A percentile compares a stretch with the other conserved stretches of the same genome.
Evolutionary conservation across 2,113 vertebrate genomes (phyloP).

Genomic region (Erpornis zantholeuca): DNA sequence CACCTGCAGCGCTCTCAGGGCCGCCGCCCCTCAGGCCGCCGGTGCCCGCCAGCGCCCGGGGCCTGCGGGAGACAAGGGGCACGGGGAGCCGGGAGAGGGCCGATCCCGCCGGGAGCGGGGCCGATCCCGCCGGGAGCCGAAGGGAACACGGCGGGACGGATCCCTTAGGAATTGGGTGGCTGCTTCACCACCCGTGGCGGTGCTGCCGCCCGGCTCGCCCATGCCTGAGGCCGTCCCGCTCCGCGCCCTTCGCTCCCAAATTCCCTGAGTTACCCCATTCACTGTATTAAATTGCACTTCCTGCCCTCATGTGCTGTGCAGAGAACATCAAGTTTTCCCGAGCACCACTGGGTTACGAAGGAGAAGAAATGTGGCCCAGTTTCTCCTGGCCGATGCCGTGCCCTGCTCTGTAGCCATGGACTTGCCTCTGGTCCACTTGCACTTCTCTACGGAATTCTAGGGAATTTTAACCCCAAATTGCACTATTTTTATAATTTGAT

Average conservation of each 20-base stretch:
- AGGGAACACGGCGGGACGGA: fast-evolving
- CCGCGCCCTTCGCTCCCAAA: fast-evolving
- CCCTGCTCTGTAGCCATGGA: fast-evolving
- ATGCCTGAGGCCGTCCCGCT: fast-evolving
- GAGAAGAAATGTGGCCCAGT: background rate
- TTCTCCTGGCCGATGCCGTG: background rate
- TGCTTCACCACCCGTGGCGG: fast-evolving
- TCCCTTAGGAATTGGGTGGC: fast-evolving
- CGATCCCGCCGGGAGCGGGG: fast-evolving
- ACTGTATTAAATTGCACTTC: fast-evolving
- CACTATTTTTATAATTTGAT: background rate
- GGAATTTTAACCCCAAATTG: background rate
- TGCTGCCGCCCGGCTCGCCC: fast-evolving
- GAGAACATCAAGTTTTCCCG: background rate
- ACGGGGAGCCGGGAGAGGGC: too few species aligned
- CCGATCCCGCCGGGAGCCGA: background rate
- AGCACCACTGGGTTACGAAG: fast-evolving
- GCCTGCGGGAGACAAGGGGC: background rate
- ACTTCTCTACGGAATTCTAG: background rate
- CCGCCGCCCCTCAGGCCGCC: background rate
- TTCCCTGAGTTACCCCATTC: background rate
- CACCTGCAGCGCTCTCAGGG: background rate
- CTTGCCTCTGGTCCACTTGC: fast-evolving
- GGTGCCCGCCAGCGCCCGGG: background rate
- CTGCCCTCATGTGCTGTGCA: background rate